Conservation (phyloP, 2,888 invertebrate genomes). For the Eristalis arbustorum region DNA sequence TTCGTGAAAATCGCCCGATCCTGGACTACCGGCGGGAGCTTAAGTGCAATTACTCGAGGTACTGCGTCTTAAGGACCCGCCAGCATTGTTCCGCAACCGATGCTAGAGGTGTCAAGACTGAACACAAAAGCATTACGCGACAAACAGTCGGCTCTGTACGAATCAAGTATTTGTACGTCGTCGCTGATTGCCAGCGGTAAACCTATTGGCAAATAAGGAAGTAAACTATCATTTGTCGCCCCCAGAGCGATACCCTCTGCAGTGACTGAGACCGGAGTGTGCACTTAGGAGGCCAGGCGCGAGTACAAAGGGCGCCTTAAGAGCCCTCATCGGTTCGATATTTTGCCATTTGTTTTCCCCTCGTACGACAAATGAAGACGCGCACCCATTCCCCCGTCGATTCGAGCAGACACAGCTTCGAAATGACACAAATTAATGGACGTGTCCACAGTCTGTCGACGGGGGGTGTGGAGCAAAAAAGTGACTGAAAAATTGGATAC, state of each 20-base stretch:
- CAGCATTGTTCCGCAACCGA: background rate
- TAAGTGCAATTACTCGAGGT: background rate
- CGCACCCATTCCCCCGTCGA: no score
- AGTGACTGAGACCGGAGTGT: background rate
- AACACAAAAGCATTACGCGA: background rate
- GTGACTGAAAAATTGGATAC: constrained; percentile 29
- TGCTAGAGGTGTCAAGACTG: constrained; percentile 44
- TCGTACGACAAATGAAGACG: no score
- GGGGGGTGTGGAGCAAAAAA: background rate
- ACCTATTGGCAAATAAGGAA: constrained; percentile 17
- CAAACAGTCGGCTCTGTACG: constrained; percentile 4
- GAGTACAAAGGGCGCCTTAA: background rate
- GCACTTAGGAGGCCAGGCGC: background rate
- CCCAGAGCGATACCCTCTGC: background rate
- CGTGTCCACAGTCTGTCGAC: no score
- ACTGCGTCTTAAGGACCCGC: constrained; percentile 2
- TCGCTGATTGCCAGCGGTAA: background rate
- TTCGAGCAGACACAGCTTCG: no score
- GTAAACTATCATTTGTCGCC: background rate
- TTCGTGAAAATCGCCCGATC: background rate
- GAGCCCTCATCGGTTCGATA: background rate
- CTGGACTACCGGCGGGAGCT: constrained; percentile 5
- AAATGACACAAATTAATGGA: no score
- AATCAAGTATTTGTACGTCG: background rate
- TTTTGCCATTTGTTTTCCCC: no score